Base-by-base conservation (phyloP, 1,140 invertebrate genomes). In the Ceratosolen solmsi region DNA sequence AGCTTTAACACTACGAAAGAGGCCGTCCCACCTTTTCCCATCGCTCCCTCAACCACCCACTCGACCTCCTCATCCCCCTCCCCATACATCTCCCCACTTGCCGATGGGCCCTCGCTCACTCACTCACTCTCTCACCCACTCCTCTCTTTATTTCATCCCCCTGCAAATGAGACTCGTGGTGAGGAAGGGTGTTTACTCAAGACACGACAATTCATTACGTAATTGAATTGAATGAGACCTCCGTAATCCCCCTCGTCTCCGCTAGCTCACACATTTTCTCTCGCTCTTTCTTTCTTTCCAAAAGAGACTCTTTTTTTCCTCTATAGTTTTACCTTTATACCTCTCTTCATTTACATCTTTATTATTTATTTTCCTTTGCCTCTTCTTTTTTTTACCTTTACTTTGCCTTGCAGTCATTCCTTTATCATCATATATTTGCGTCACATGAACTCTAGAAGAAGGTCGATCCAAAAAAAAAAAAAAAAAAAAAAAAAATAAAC, bases 171-270 rank as follows among this genome's bases (percentile, higher is more conserved):
- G 87, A 89, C 84, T 88, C 86, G 88, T 85, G 87, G 88, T 86
- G 89, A 89, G 87, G 87, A 90, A 90, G 89, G 88, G 86, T 90
- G 89, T 91, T 91, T 91, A 90, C 90, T 87, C 90, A 90, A 91
- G 90, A 90, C 89, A 91, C 90, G 90, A 91, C 90, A 91, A 91
- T 91, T 91, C 90, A 91, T 91, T 91, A 91, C 89, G 89, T 91
- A 91, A 91, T 90, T 90, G 89, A 90, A 91, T 91, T 90, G 89
- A 90, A 89, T 86, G 88, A 90, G 87, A 87, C 86, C 87, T 89
- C 87, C 75, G 83, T 83, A 83, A 77, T 79, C 76, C 80, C 80
- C 80, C 25, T 74, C 60, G 27, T 27, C 15, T 38, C 79, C 54
- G 82, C 38, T 58, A 11, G 72, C 77, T 79, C 73, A 49, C 51